Percentiles rank a stretch among this genome's conserved stretches.
These are phyloP conservation scores for Morinoia aosen DNA, from an alignment of 2,888 invertebrate genomes.

Conservation along the genomic window DNA sequence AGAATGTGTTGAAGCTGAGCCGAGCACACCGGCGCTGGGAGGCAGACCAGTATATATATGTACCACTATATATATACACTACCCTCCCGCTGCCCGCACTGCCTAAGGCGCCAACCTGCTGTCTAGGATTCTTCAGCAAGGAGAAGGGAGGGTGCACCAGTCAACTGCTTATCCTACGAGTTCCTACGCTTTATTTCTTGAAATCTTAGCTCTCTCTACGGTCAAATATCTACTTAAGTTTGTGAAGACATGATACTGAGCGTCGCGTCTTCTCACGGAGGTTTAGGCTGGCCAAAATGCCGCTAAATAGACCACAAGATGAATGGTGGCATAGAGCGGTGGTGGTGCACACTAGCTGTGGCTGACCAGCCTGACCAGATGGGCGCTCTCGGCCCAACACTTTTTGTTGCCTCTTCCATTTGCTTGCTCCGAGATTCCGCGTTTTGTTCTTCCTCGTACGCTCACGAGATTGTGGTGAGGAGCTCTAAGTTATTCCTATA, in stretches of 20 bases:
- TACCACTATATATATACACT: too few species aligned
- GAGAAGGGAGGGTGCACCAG: not conserved
- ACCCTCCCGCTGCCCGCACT: not conserved
- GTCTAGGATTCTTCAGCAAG: not conserved
- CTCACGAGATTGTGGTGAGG: constrained; percentile 3
- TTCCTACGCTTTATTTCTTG: not conserved
- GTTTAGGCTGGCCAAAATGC: not conserved
- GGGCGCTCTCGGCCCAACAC: not conserved
- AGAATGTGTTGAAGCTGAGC: not conserved
- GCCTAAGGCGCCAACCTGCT: not conserved
- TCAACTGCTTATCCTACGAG: not conserved
- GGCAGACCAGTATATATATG: not conserved
- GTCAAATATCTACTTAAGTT: not conserved
- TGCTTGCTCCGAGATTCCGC: not conserved
- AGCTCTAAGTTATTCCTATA: not conserved
- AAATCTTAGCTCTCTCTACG: not conserved
- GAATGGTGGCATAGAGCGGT: not conserved
- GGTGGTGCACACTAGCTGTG: not conserved
- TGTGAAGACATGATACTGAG: not conserved
- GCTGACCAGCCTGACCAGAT: constrained; percentile 19
- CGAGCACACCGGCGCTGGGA: not conserved
- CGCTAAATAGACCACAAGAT: not conserved
- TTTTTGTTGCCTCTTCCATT: constrained; percentile 1
- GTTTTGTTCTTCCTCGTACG: not conserved
- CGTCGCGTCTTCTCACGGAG: not conserved